Conservation (phyloP, 2,888 invertebrate species). For the Hirtodrosophila cameraria region DNA sequence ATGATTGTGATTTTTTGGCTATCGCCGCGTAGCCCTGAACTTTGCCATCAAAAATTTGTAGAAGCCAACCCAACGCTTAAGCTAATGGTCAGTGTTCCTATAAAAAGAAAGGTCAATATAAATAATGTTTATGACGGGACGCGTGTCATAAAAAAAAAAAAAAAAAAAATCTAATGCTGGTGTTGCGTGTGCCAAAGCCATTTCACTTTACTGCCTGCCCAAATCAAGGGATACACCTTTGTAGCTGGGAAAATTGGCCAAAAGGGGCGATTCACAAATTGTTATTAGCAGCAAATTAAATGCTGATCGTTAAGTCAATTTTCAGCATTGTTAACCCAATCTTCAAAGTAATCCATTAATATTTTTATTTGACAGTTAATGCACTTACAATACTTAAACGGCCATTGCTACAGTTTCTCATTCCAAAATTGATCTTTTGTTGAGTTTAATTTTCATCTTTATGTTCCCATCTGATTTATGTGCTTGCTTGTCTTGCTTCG, state of each 20-base stretch:
- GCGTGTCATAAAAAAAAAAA: slow-evolving; percentile 42
- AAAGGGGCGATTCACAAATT: slow-evolving; percentile 24
- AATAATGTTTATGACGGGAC: slow-evolving; percentile 56
- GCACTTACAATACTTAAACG: slow-evolving; percentile 1
- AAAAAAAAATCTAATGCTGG: slow-evolving; percentile 39
- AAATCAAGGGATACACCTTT: slow-evolving; percentile 19
- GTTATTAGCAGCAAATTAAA: slow-evolving; percentile 25
- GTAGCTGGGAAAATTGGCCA: not conserved
- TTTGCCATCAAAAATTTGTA: slow-evolving; percentile 34
- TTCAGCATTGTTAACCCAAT: not conserved
- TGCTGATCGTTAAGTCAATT: slow-evolving; percentile 1
- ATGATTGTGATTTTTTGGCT: slow-evolving; percentile 28
- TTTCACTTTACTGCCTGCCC: slow-evolving; percentile 24
- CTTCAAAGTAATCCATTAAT: not conserved
- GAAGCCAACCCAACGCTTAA: slow-evolving; percentile 23
- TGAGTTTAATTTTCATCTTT: slow-evolving; percentile 1
- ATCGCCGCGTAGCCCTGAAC: slow-evolving; percentile 54
- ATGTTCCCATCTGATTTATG: slow-evolving; percentile 46
- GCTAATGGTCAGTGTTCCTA: slow-evolving; percentile 50
- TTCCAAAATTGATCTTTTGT: slow-evolving; percentile 1
- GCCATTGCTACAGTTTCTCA: slow-evolving; percentile 14
- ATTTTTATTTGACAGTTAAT: not conserved
- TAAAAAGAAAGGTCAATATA: slow-evolving; percentile 60
- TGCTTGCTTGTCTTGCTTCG: slow-evolving; percentile 45
- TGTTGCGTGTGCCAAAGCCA: slow-evolving; percentile 55